Base-by-base conservation (phyloP, 2,113 vertebrate genomes). In the Callospermophilus lateralis region DNA sequence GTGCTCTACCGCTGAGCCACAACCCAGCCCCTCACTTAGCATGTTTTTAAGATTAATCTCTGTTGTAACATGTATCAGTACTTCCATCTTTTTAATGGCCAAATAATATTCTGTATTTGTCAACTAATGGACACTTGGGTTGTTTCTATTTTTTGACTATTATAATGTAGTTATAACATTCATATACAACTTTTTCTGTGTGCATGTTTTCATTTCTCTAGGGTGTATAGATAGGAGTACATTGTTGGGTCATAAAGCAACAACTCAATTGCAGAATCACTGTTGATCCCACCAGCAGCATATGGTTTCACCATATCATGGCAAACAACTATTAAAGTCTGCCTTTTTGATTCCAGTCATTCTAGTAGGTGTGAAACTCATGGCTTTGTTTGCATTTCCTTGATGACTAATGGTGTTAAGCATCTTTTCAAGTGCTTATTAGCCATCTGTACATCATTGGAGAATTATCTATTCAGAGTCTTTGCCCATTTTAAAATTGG, bases 401-500 rank as follows among this genome's bases (percentile, higher is more conserved):
- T 92, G 42, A 88, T 65, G 61, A 70, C 70, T 70, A 53, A 77
- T 4, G 22, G n/a, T 68, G 37, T 77, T 28, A 72, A 65, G 0
- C 19, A 81, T 61, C 30, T 94, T 94, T 61, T 61, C 22, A 61
- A 61, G 58, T 61, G 58, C 58, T 58, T 58, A 22, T 94, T 37
- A 10, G 15, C 55, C 53, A 92, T 24, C n/a, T 65, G 11, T 53
- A 24, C 51, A 70, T 32, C 28, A 77, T 63, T 32, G 58, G 45
- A 86, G 48, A 86, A 93, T 85, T 24, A 61, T 76, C 45, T 91
- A 42, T 65, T 91, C 17, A 83, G 58, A 77, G 68, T 20, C 16
- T 94, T 91, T 68, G 68, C 26, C 68, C 58, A 94, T 58, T 42
- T 91, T 90, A 51, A 94, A 91, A 67, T 42, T 87, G 61, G 39